Percentiles rank a stretch among this genome's conserved stretches.
Evolutionary conservation across 2,113 vertebrate species (phyloP).

Genomic region (Sialia sialis): DNA sequence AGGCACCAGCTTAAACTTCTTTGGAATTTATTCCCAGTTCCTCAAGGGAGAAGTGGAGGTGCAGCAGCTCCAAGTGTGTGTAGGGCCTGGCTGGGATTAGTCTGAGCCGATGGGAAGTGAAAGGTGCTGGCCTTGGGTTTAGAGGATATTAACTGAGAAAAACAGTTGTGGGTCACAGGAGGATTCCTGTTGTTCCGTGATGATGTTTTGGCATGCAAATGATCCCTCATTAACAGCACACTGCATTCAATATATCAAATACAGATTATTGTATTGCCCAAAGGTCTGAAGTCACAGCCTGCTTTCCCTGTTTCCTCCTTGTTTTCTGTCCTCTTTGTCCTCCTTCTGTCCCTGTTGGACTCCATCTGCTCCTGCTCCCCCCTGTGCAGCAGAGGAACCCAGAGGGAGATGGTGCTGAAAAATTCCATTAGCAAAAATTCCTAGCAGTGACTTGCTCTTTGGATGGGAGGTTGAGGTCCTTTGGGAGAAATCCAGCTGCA

Average conservation of each 20-base stretch:
- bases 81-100: neutral
- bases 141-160: neutral
- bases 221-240: neutral
- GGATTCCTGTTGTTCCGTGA: neutral
- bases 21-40: neutral
- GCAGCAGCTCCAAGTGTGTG: neutral
- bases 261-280: neutral
- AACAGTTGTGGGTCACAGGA: neutral
- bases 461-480: neutral
- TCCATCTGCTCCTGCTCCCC: neutral
- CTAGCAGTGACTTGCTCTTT: neutral
- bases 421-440: neutral
- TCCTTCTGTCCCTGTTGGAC: neutral
- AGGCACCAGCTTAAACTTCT: neutral
- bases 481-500: neutral
- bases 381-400: neutral
- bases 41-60: neutral
- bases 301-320: neutral
- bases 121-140: neutral
- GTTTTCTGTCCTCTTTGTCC: neutral
- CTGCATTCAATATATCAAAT: accelerated
- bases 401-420: neutral
- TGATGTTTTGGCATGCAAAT: neutral
- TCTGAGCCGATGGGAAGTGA: neutral
- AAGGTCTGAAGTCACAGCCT: neutral